Percentiles rank a stretch among this genome's conserved stretches.
Evolutionary conservation across 2,888 invertebrate species (phyloP).

Genomic region (Argyresthia albistria): DNA sequence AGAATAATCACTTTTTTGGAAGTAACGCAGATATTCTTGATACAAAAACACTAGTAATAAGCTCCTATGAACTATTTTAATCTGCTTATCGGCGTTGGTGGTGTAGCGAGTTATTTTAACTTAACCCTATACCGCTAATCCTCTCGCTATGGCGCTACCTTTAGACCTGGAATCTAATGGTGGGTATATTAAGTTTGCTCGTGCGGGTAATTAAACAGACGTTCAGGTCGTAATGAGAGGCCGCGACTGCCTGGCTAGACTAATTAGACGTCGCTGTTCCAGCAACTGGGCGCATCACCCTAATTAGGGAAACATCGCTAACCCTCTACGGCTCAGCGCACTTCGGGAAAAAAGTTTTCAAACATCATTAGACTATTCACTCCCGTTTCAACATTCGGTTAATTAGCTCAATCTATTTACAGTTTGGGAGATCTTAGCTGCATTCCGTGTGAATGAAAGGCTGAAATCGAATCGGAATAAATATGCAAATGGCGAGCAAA

Average conservation of each 20-base stretch:
- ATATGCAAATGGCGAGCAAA: too few relatives aligned
- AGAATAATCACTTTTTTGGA: too few relatives aligned
- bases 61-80: too few relatives aligned
- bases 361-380: conserved; percentile 14
- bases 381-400: too few relatives aligned
- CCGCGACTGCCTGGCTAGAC: conserved; percentile 26
- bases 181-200: conserved; percentile 28
- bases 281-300: conserved; percentile 44
- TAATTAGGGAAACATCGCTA: conserved; percentile 34
- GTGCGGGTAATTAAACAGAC: conserved; percentile 44
- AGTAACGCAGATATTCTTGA: too few relatives aligned
- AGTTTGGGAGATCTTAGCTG: too few relatives aligned
- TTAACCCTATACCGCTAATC: background rate
- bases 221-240: conserved; percentile 35
- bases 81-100: too few relatives aligned
- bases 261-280: conserved; percentile 49
- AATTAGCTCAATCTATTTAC: too few relatives aligned
- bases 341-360: conserved; percentile 18
- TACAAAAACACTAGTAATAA: too few relatives aligned
- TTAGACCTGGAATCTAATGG: conserved; percentile 22
- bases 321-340: conserved; percentile 22
- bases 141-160: background rate
- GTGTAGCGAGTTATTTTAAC: background rate
- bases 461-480: too few relatives aligned
- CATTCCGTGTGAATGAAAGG: too few relatives aligned